Base-by-base conservation (phyloP, 35 echinoderm and acorn worm species). In the Lytechinus variegatus region DNA sequence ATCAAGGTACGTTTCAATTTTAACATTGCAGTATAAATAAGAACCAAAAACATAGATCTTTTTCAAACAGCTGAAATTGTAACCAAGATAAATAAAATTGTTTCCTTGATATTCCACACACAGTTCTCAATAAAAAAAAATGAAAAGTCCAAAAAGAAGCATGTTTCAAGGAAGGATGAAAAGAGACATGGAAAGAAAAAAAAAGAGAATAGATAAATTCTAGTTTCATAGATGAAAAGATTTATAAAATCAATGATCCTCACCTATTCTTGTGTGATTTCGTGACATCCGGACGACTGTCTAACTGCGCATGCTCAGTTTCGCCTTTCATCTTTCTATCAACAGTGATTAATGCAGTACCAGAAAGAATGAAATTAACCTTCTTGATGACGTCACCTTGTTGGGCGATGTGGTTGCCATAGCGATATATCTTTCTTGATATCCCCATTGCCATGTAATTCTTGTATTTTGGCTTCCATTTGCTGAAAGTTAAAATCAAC, bases 401-500 rank as follows among this genome's bases (percentile, higher is more conserved):
- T 27, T 57, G 55, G 21, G 53, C 21, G 92, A 93, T 93, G 54
- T 93, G 92, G 54, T 93, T 93, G 24, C 54, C 92, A 57, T 93
- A 93, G 52, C 92, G 92, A 57, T 53, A 93, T 57, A 57, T 54
- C 92, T 54, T 93, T 57, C 92, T 54, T 5, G 92, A 12, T 8
- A 93, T 33, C 8, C 92, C 92, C 92, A 93, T 93, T 19, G 92
- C 92, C 92, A 93, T 53, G 13, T 55, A 54, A 56, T 54, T 55
- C 24, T 93, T 93, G 54, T 93, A 57, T n/a, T 93, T 93, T 54
- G 92, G 92, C 52, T 57, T 93, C 92, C 92, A 93, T 93, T 54
- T 93, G 29, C 92, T 93, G 92, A 27, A 27, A 93, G 4, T 4
- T 21, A 71, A 13, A 66, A 14, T 44, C 0, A 44, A 44, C 1